Evolutionary conservation across 2,797 vertebrate species (phyloP), one percentile per base, ranked within the genome.

Genomic region (Neosilurus mollespiculum): DNA sequence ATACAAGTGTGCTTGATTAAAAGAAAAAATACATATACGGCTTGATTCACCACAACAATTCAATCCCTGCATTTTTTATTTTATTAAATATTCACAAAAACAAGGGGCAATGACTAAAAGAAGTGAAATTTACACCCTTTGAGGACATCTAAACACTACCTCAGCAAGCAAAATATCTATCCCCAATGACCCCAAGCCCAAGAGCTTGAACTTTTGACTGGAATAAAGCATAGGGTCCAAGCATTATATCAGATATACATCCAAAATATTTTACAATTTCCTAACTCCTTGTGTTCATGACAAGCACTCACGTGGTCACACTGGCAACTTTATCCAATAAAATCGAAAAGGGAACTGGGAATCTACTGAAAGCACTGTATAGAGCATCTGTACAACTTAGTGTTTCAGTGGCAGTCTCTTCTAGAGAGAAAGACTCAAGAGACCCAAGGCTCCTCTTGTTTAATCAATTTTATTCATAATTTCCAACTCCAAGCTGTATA

Each of bases 221-320:
- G 64, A 80, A 65, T 24, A 71, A 22, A 37, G 20, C 11, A 83
- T 1, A 34, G 1, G 11, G 15, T 18, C 14, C 7, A 49, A 43
- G 43, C 6, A 66, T 7, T 49, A 34, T 66, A 49, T 30, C 54
- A 71, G 67, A 53, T 15, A 53, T 24, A 53, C 20, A 24, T 24
- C 49, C 49, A 77, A 54, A 77, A 43, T 43, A 26, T 49, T 20
- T 49, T 67, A 58, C 49, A 61, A 20, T 83, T 80, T 87, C 78
- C 81, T 66, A 83, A 87, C 9, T 59, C 66, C 12, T 54, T 58
- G 61, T 64, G 51, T 83, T 76, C 51, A 66, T 3, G 49, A 73
- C 61, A 51, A 86, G 53, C 53, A 80, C 30, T 20, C 2, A 34
- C 66, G 61, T 61, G 82, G 61, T 81, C 49, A 58, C 49, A 78